Conservation (phyloP, 1,140 invertebrate species). For the Drosophila kohkoa region DNA sequence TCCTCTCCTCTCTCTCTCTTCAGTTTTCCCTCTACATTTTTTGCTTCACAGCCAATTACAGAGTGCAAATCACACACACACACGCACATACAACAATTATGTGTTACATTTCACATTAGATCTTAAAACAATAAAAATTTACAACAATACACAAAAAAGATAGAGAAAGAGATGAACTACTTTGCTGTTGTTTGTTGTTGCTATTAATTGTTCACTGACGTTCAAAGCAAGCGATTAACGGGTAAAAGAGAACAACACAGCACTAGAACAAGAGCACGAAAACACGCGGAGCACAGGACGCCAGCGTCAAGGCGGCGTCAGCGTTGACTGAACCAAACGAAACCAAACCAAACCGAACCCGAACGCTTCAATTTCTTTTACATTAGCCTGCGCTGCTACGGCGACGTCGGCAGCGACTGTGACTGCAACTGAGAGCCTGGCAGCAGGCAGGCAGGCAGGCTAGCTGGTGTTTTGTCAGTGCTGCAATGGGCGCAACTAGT, state of each 20-base stretch:
- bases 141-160: constrained; percentile 3
- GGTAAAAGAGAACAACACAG: not conserved
- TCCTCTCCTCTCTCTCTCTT: too few relatives aligned
- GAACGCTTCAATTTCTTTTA: constrained; percentile 27
- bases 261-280: constrained; percentile 17
- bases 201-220: constrained; percentile 14
- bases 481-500: constrained; percentile 56
- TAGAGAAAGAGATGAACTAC: not conserved
- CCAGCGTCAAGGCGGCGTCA: constrained; percentile 50
- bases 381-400: constrained; percentile 30
- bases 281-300: constrained; percentile 46
- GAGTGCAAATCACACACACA: too few relatives aligned
- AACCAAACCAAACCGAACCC: too few relatives aligned
- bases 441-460: too few relatives aligned
- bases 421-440: constrained; percentile 1
- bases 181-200: not conserved
- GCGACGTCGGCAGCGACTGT: not conserved
- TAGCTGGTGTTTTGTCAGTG: constrained; percentile 24
- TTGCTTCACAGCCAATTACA: too few relatives aligned
- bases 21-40: too few relatives aligned
- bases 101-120: constrained; percentile 16
- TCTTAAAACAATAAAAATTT: not conserved
- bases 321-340: constrained; percentile 24
- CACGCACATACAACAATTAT: not conserved
- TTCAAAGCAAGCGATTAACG: not conserved